Percentiles rank a stretch among this genome's conserved stretches.
Evolutionary conservation across 2,113 vertebrate species (phyloP).

Genomic region (Cyanoderma ruficeps): DNA sequence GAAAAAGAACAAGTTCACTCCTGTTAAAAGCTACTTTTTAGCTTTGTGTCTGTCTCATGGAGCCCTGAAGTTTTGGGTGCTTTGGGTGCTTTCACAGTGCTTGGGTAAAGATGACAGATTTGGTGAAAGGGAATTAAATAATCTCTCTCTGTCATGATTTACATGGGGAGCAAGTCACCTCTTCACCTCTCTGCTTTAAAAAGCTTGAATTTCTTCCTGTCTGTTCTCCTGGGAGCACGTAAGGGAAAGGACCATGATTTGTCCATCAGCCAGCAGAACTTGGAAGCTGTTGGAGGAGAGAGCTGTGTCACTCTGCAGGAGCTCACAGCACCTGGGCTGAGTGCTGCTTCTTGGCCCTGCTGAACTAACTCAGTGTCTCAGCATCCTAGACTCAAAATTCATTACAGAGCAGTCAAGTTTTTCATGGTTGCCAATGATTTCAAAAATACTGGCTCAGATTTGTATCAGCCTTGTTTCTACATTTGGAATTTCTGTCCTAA

Average conservation of each 20-base stretch:
- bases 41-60: neutral
- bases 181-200: conserved; percentile 30
- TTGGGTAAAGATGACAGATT: neutral
- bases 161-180: neutral
- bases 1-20: neutral
- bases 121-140: neutral
- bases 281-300: neutral
- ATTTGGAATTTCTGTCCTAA: neutral
- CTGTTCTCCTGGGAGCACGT: neutral
- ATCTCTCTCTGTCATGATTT: neutral
- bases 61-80: neutral
- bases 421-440: neutral
- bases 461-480: rapidly evolving
- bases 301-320: neutral
- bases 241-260: neutral
- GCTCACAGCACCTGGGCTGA: neutral
- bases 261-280: neutral
- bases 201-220: neutral
- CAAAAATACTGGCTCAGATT: neutral
- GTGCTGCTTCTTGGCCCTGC: neutral
- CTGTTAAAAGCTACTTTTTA: neutral
- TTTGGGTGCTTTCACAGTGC: neutral
- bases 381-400: neutral
- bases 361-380: neutral
- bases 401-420: neutral